Base-by-base conservation (phyloP, 2,797 vertebrate species). In the Gadopsis marmoratus region DNA sequence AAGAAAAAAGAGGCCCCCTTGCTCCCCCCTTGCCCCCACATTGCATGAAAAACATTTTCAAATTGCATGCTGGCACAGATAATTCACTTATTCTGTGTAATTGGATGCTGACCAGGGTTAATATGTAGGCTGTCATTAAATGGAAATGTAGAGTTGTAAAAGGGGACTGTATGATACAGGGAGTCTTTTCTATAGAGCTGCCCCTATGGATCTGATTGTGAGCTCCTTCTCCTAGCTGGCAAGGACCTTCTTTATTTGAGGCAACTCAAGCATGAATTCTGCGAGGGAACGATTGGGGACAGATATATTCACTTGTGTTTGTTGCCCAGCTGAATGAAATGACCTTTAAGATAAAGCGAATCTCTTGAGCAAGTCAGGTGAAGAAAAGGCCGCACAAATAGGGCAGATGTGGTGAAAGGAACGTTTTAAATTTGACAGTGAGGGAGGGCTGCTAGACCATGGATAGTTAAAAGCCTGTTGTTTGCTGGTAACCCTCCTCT, bases 91-190 rank as follows among this genome's bases (percentile, higher is more conserved):
- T 98, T 98, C 96, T 87, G 90, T 97, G 98, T 99, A 99, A 99
- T 98, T 99, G 97, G 97, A 97, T 97, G 97, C 97, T 97, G 97
- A 97, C 96, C 97, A 94, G 96, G 97, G 97, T 99, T 99, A 99
- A 99, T 99, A 97, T 97, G 96, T 97, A 97, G 97, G 97, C 96
- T 97, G 97, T 98, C 96, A 96, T 98, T 98, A 99, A 98, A 99
- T 98, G 97, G 97, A 99, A 98, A 98, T 97, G 97, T 98, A 96
- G 96, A 96, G 96, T 97, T 99, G 97, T 98, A 97, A 97, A 92
- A 84, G 96, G 95, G 96, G 96, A 97, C 96, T 97, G 97, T 97
- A 97, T 97, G 97, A 98, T 98, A 98, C 97, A 96, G 97, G 96
- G 96, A 95, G 95, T 94, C 94, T 96, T 98, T 97, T 98, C 97